Evolutionary conservation across 1,140 invertebrate species (phyloP).

Genomic region (Cotesia glomerata): DNA sequence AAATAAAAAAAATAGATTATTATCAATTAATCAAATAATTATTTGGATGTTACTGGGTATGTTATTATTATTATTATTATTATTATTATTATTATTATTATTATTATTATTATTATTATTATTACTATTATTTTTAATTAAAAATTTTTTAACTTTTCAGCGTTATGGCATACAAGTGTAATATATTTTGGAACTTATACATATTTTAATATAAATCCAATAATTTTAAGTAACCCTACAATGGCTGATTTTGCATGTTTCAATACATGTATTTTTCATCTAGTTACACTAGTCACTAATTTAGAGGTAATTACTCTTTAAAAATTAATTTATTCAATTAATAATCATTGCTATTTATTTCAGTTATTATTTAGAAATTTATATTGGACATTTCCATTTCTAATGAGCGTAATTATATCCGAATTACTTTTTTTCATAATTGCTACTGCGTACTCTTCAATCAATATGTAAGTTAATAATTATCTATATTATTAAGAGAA

Average conservation of each 20-base stretch:
- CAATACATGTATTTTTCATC: constrained; percentile 61
- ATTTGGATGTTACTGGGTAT: constrained; percentile 69
- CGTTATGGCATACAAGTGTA: constrained; percentile 66
- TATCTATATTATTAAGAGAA: neutral
- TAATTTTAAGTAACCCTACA: constrained; percentile 53
- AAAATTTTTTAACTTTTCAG: constrained; percentile 49
- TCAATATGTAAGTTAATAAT: constrained; percentile 66
- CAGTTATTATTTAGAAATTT: constrained; percentile 71
- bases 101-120: neutral
- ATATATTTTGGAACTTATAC: constrained; percentile 65
- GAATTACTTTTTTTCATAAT: constrained; percentile 67
- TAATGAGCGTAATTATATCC: constrained; percentile 66
- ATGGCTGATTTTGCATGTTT: constrained; percentile 58
- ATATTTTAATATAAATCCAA: constrained; percentile 53
- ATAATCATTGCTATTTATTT: constrained; percentile 37
- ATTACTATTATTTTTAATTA: neutral
- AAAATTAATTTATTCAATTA: no score
- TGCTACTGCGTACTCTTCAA: constrained; percentile 67
- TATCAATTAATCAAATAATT: constrained; percentile 70
- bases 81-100: constrained; percentile 37
- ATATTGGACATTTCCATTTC: constrained; percentile 70
- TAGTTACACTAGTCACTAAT: constrained; percentile 62
- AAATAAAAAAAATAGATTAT: constrained; percentile 70
- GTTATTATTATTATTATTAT: constrained; percentile 43
- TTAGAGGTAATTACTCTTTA: constrained; percentile 65